A percentile compares a stretch with the other conserved stretches of the same genome.
phyloP scores from a whole-genome alignment of 2,888 invertebrate species.

The Aelia acuminata region DNA sequence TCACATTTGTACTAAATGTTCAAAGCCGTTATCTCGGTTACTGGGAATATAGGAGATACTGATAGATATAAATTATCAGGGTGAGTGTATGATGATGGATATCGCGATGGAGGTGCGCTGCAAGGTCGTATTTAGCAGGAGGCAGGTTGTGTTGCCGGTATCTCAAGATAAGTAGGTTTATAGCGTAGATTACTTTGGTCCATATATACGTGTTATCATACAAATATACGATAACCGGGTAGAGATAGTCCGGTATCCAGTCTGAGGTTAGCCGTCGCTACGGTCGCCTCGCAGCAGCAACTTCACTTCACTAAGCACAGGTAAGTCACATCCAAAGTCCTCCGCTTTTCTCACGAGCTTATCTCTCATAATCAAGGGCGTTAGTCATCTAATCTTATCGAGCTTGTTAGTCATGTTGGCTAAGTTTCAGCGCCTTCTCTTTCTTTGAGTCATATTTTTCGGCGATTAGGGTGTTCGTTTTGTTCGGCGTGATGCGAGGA shows the following conservation, averaged over 20 bases:
- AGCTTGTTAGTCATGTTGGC: not conserved
- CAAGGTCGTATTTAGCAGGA: constrained; percentile 1
- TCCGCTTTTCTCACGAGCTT: not conserved
- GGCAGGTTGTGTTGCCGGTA: constrained; percentile 41
- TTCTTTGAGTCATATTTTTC: not conserved
- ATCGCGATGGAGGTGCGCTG: not conserved
- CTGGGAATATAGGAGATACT: not conserved
- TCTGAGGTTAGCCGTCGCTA: not conserved
- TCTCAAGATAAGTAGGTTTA: constrained; percentile 60
- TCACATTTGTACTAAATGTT: not conserved
- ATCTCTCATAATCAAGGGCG: not conserved
- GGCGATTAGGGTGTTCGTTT: not conserved
- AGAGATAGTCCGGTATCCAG: constrained; percentile 57
- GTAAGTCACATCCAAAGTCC: not conserved
- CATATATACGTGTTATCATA: constrained; percentile 63
- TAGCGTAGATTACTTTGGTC: constrained; percentile 62
- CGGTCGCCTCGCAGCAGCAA: not conserved
- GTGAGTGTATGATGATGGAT: not conserved
- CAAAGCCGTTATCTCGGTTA: not conserved
- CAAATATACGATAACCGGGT: constrained; percentile 60
- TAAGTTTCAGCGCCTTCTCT: not conserved
- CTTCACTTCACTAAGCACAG: constrained; percentile 1
- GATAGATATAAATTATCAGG: not conserved
- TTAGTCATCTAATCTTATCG: not conserved
- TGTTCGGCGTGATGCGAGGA: not conserved